These are phyloP conservation scores for Pterocles burchelli DNA, from an alignment of 2,113 vertebrate genomes.

Conservation along the genomic window DNA sequence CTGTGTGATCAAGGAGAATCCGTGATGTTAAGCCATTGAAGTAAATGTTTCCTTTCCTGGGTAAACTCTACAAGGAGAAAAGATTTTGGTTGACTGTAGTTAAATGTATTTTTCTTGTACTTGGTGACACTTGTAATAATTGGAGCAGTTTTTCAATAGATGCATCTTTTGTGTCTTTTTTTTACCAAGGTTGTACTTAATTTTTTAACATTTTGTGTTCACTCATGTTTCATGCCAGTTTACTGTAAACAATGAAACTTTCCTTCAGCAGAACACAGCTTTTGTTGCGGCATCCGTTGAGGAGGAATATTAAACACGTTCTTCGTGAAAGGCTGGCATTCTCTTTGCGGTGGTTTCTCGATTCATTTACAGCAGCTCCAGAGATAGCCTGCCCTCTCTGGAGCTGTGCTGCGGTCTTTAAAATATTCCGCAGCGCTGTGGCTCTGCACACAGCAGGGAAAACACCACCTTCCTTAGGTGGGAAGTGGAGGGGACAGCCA, in stretches of 20 bases:
- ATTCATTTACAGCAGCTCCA: not conserved
- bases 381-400: not conserved
- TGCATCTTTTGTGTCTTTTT: not conserved
- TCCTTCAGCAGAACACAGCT: not conserved
- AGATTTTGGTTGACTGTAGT: not conserved
- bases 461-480: fast-evolving
- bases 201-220: not conserved
- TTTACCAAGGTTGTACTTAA: not conserved
- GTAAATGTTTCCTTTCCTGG: not conserved
- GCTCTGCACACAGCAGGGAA: not conserved
- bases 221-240: fast-evolving
- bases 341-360: not conserved
- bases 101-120: not conserved
- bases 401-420: not conserved
- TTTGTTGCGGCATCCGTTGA: fast-evolving
- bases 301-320: not conserved
- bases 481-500: not conserved
- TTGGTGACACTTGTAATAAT: not conserved
- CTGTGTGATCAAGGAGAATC: not conserved
- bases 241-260: not conserved
- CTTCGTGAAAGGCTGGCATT: fast-evolving
- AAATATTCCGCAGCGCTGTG: not conserved
- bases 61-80: not conserved
- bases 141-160: not conserved
- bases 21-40: not conserved